Evolutionary conservation across 2,888 invertebrate genomes (phyloP), one percentile per base, ranked within the genome.

Genomic region (Protophormia terraenovae): DNA sequence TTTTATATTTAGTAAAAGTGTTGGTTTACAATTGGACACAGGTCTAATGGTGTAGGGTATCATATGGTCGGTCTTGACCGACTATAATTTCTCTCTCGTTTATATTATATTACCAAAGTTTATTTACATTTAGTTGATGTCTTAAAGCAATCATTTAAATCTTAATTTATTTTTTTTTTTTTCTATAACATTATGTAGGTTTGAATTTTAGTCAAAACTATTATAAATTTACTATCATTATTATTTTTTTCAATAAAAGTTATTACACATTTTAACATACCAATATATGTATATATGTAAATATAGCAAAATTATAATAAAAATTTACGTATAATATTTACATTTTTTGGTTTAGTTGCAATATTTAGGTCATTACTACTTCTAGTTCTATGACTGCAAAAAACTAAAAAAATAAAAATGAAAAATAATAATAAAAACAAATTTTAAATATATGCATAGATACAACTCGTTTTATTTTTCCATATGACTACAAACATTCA

Each of bases 331-430:
- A 58, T 8, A 55, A 24, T 47, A 24, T 80, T 35, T 55, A 58
- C n/a, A 73, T 47, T 73, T n/a, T n/a, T 80, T 58, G 27, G 29
- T 66, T 64, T 55, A 38, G 58, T 58, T 55, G 60, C 53, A 66
- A 62, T 62, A 77, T 80, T 84, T 76, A 53, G 80, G 84, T 80
- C 80, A 80, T 84, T 83, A 84, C 84, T 76, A 80, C 80, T 80
- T 72, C 53, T 60, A 67, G 32, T 38, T 58, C 4, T 73, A 72
- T 55, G 35, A 79, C 27, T 53, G 14, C 3, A 58, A 55, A 45
- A 24, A 53, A 47, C 45, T 12, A 16, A 1, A 55, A 66, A 66
- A n/a, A 50, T 7, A 27, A 41, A 29, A 14, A 38, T 12, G 14
- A 45, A 47, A 67, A 29, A 22, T 55, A 67, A 22, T 60, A 47